Evolutionary conservation across 2,888 invertebrate species (phyloP), one percentile per base, ranked within the genome.

Genomic region (Odiellus spinosus): DNA sequence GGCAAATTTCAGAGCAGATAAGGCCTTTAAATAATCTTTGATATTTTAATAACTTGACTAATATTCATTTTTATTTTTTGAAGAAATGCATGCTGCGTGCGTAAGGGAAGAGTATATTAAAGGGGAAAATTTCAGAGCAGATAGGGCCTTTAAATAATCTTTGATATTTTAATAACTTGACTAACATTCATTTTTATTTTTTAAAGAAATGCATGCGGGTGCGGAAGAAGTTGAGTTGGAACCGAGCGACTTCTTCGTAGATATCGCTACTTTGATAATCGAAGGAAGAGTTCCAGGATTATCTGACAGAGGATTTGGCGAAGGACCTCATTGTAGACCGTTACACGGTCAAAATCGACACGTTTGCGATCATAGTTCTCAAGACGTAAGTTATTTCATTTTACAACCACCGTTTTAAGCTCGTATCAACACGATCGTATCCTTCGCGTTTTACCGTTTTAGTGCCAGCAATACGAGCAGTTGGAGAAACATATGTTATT

Each of bases 271-370:
- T 54, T 69, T 77, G 59, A 73, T 78, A 55, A 67, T 75, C 56
- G 73, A 77, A 60, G 73, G 76, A 41, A 65, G 77, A 38, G 70
- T 72, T 54, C 67, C 72, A 44, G 71, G 73, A 57, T 55, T 56
- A 11, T 62, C 63, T 5, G 58, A 59, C 48, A 70, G 75, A 56
- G 77, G 77, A 34, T 76, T 77, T 63, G 72, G 71, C 56, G 78
- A 79, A 65, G 79, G 80, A 34, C 78, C 78, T 21, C 80, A 80
- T 61, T 77, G 78, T 60, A 70, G 62, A 11, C 56, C 53, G 10
- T 14, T 18, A 5, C 43, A 43, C 12, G 47, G 52, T 42, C 54
- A 48, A 45, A 59, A 58, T 43, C 55, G 55, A 33, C 64, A 64
- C 48, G 55, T 55, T 17, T 67, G 67, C 55, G 60, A 63, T 36